Conservation (phyloP, 2,888 invertebrate species). For the Hemicrepidius hirtus region DNA sequence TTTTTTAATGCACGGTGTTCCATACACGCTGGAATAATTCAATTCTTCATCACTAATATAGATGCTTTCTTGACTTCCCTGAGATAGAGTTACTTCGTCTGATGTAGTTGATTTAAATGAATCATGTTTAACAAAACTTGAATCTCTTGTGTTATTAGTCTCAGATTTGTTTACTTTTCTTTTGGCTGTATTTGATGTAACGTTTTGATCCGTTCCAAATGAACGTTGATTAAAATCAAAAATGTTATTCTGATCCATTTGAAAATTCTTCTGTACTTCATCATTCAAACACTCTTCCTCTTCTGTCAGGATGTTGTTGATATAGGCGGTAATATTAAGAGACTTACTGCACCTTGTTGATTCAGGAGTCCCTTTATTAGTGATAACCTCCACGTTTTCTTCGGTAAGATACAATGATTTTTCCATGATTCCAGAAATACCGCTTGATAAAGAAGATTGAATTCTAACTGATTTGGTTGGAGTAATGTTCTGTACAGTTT, state of each 20-base stretch:
- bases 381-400: background rate
- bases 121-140: slow-evolving; percentile 55
- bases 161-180: background rate
- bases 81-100: slow-evolving; percentile 10
- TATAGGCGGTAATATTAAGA: slow-evolving; percentile 37
- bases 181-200: background rate
- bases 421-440: slow-evolving; percentile 23
- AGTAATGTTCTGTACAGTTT: background rate
- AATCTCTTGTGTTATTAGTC: background rate
- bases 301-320: slow-evolving; percentile 11
- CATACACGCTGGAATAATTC: slow-evolving; percentile 75
- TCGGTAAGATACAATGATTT: background rate
- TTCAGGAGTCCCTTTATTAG: background rate
- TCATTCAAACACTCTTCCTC: background rate
- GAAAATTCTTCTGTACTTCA: background rate
- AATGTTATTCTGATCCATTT: slow-evolving; percentile 48
- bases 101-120: slow-evolving; percentile 41
- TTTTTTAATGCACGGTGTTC: slow-evolving; percentile 58
- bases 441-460: background rate
- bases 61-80: slow-evolving; percentile 51
- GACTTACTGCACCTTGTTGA: slow-evolving; percentile 11
- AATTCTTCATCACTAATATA: slow-evolving; percentile 78
- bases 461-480: background rate
- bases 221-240: slow-evolving; percentile 69
- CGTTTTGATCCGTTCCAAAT: background rate